These are phyloP conservation scores for Cancer borealis DNA, from an alignment of 2,888 invertebrate species.

Conservation along the genomic window DNA sequence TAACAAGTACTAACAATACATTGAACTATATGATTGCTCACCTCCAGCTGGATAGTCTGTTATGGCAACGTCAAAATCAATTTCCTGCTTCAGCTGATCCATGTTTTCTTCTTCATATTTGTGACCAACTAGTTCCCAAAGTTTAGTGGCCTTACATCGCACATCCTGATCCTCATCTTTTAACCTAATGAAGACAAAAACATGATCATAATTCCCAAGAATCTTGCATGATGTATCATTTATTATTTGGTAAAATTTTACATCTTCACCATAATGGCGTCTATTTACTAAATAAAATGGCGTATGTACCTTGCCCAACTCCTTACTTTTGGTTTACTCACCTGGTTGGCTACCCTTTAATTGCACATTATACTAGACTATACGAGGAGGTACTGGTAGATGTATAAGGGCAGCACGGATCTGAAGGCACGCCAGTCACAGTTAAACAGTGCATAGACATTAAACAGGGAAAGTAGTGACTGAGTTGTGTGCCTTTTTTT, in stretches of 20 bases:
- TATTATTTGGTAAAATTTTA: not conserved
- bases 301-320: no score
- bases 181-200: conserved; percentile 82
- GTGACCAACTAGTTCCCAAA: conserved; percentile 88
- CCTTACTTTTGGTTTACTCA: no score
- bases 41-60: conserved; percentile 87
- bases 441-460: no score
- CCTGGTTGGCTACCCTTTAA: no score
- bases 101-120: conserved; percentile 93
- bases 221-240: not conserved
- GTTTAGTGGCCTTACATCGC: conserved; percentile 83
- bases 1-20: no score
- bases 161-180: conserved; percentile 90
- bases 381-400: no score
- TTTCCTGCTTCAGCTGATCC: conserved; percentile 89
- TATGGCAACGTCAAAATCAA: conserved; percentile 87
- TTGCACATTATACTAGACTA: no score
- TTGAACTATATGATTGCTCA: conserved; percentile 78
- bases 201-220: not conserved
- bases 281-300: not conserved
- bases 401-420: no score
- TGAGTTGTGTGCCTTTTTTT: no score
- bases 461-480: no score
- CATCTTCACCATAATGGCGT: not conserved
- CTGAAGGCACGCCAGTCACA: no score